These are phyloP conservation scores for Mongoloraphidia duomilia DNA, from an alignment of 2,888 invertebrate species.

Conservation along the genomic window DNA sequence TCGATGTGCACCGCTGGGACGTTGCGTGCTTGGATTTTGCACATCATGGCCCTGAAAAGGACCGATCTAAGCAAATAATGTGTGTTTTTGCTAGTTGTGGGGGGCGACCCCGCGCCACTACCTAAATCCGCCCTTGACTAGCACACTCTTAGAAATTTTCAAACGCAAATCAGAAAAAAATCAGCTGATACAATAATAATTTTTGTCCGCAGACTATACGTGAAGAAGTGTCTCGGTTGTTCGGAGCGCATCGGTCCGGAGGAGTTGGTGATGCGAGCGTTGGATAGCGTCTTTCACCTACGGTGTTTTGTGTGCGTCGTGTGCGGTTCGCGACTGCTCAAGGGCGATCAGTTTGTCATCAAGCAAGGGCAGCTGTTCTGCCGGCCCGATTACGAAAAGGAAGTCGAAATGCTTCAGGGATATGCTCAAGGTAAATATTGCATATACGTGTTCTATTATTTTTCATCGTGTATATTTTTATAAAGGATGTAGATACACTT, in stretches of 20 bases:
- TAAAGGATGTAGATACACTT: no score
- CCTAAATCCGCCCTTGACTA: no score
- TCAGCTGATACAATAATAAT: no score
- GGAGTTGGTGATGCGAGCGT: constrained; percentile 67
- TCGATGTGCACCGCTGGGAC: no score
- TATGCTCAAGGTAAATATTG: constrained; percentile 33
- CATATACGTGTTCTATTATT: background rate
- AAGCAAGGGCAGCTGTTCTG: constrained; percentile 67
- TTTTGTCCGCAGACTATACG: constrained; percentile 42
- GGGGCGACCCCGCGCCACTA: no score
- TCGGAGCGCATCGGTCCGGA: constrained; percentile 54
- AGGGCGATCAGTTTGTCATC: constrained; percentile 69
- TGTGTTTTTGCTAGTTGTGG: no score
- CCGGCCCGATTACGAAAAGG: constrained; percentile 65
- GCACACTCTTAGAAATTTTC: no score
- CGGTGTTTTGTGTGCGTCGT: constrained; percentile 67
- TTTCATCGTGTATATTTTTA: no score
- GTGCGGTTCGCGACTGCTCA: constrained; percentile 59
- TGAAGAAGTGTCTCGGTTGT: constrained; percentile 61
- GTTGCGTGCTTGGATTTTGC: no score
- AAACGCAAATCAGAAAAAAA: no score
- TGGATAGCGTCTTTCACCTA: constrained; percentile 61
- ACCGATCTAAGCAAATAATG: no score
- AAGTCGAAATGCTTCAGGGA: constrained; percentile 56
- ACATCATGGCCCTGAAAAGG: no score